Evolutionary conservation across 1,140 invertebrate species (phyloP).

Genomic region (Diorhabda carinulata): DNA sequence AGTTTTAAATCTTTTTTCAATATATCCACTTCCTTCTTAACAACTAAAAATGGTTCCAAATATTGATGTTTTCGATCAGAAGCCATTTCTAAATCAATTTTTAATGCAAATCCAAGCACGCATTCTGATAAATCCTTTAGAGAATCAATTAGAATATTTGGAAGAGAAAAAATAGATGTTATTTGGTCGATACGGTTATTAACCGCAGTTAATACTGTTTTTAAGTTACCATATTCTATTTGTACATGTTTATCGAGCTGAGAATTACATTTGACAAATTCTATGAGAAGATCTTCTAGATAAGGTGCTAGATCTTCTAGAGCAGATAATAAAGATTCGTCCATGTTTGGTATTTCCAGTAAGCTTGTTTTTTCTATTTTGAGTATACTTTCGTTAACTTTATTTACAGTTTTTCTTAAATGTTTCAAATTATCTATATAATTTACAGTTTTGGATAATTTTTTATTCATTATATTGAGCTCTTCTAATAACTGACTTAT

Average conservation of each 20-base stretch:
- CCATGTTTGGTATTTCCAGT: neutral
- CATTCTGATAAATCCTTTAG: constrained; percentile 19
- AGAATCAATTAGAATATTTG: constrained; percentile 18
- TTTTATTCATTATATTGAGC: neutral
- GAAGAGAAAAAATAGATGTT: neutral
- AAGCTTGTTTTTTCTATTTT: constrained; percentile 4
- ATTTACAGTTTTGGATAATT: neutral
- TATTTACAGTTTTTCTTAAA: neutral
- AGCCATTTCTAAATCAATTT: neutral
- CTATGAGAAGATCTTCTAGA: constrained; percentile 28
- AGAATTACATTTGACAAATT: constrained; percentile 28
- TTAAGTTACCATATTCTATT: constrained; percentile 11
- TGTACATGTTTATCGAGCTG: constrained; percentile 8
- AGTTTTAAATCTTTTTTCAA: constrained; percentile 14
- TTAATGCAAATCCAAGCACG: constrained; percentile 14
- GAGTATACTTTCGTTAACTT: neutral
- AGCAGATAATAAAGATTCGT: neutral
- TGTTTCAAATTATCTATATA: neutral
- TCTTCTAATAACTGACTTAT: constrained; percentile 11
- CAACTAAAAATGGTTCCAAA: constrained; percentile 16
- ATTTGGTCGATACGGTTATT: constrained; percentile 18
- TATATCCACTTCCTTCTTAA: constrained; percentile 5
- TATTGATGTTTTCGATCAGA: constrained; percentile 1
- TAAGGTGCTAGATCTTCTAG: constrained; percentile 17
- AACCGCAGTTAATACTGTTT: constrained; percentile 12